A percentile compares a stretch with the other conserved stretches of the same genome.
These are phyloP conservation scores for Phenganax subtilis DNA, from an alignment of 92 coral and sea anemone species.

Conservation along the genomic window DNA sequence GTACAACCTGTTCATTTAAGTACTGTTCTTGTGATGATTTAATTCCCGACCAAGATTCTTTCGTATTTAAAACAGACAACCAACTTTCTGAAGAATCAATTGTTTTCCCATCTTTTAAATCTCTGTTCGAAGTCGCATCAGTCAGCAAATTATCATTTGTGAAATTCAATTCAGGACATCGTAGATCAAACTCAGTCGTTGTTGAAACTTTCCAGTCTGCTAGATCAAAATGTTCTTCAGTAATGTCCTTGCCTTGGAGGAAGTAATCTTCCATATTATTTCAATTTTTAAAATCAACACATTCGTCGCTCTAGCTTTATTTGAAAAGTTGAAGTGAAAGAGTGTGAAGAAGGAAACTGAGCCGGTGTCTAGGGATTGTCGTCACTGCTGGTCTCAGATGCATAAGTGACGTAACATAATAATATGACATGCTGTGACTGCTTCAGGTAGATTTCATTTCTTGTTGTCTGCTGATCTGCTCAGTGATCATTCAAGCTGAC, in stretches of 20 bases:
- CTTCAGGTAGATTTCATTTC: no score
- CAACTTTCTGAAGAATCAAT: constrained; percentile 5
- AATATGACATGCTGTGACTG: no score
- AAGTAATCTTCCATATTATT: constrained; percentile 9
- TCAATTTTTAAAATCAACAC: not conserved
- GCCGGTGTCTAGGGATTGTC: no score
- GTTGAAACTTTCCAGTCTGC: constrained; percentile 25
- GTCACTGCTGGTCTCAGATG: no score
- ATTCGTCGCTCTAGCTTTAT: no score
- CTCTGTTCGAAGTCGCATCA: not conserved
- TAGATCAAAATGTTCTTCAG: constrained; percentile 14
- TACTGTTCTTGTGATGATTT: constrained; percentile 12
- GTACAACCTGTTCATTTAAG: constrained; percentile 40
- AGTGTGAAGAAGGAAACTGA: no score
- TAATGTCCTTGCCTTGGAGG: constrained; percentile 6
- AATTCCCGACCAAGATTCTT: constrained; percentile 13
- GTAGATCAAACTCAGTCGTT: constrained; percentile 5
- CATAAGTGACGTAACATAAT: no score
- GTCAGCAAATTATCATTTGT: not conserved
- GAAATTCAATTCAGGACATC: constrained; percentile 24
- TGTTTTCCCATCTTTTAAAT: not conserved
- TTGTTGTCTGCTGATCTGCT: no score
- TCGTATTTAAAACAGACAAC: constrained; percentile 20
- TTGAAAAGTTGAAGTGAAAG: no score
- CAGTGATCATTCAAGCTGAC: no score